Evolutionary conservation across 1,140 invertebrate genomes (phyloP), one percentile per base, ranked within the genome.

Genomic region (Aporrectodea caliginosa): DNA sequence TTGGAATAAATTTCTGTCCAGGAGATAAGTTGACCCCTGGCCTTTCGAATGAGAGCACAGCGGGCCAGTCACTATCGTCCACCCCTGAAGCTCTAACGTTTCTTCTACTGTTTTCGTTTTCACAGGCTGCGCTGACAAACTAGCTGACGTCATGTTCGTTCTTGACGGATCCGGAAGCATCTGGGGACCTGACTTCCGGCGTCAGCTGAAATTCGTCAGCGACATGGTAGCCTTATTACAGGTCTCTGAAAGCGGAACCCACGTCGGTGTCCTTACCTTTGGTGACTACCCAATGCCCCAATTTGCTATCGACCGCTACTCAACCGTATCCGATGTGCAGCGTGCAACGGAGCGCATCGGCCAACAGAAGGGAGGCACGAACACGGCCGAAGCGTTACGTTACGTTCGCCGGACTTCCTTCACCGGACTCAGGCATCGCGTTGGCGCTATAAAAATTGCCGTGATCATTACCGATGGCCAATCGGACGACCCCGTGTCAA

Each of bases 91-190:
- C n/a, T n/a, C n/a, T n/a, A n/a, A n/a, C n/a, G n/a, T n/a, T n/a
- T n/a, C n/a, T n/a, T n/a, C n/a, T n/a, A n/a, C n/a, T n/a, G 43
- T 58, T 6, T 58, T 58, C 22, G 22, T 58, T 58, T 58, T 58
- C 22, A 58, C 43, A 22, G 86, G 82, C 27, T 87, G 86, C 27
- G 79, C 76, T 16, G 84, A 83, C 16, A 87, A 85, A 58, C 83
- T 84, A 75, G 84, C 85, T 0, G 86, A 87, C 71, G 81, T 87
- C n/a, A 84, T 83, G 73, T 86, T 87, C 78, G 43, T 86, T 2
- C 69, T 87, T 32, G 86, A 87, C 77, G 79, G 82, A 1, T 86
- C 85, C 22, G 83, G 81, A 72, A 86, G 85, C 76, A 86, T 87
- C 33, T 84, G 83, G 79, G 71, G 73, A 16, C 73, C 78, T 0